Percentiles rank a stretch among this genome's conserved stretches.
phyloP scores from a whole-genome alignment of 2,888 invertebrate species.

The Panopea generosa region DNA sequence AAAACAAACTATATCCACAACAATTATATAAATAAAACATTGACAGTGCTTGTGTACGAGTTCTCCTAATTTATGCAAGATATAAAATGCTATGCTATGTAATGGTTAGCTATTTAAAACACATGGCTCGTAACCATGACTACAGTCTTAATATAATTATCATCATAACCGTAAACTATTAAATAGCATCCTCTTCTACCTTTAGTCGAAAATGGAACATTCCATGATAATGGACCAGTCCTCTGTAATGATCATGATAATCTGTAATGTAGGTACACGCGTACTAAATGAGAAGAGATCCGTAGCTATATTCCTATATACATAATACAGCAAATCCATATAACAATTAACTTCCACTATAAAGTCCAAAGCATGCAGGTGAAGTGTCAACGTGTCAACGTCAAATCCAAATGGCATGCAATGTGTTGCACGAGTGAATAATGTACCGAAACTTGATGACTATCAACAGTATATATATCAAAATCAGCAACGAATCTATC shows the following conservation, averaged over 20 bases:
- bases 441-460: constrained; percentile 4
- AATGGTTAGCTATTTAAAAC: constrained; percentile 23
- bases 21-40: constrained; percentile 41
- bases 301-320: constrained; percentile 33
- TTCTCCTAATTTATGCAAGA: constrained; percentile 24
- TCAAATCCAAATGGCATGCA: constrained; percentile 12
- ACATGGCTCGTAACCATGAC: constrained; percentile 5
- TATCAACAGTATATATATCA: constrained; percentile 23
- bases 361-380: constrained; percentile 58
- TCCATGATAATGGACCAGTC: constrained; percentile 57
- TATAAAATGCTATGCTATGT: constrained; percentile 43
- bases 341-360: constrained; percentile 36
- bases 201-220: constrained; percentile 41
- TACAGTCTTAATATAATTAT: background rate
- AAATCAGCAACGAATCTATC: constrained; percentile 51
- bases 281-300: constrained; percentile 38
- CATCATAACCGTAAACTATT: background rate
- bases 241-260: constrained; percentile 51
- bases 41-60: constrained; percentile 23
- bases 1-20: constrained; percentile 46
- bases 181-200: constrained; percentile 3
- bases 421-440: constrained; percentile 34
- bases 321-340: constrained; percentile 44
- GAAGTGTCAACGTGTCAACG: constrained; percentile 46
- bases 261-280: constrained; percentile 56